Evolutionary conservation across 1,140 invertebrate genomes (phyloP), one percentile per base, ranked within the genome.

Genomic region (Drosophila tropicalis): DNA sequence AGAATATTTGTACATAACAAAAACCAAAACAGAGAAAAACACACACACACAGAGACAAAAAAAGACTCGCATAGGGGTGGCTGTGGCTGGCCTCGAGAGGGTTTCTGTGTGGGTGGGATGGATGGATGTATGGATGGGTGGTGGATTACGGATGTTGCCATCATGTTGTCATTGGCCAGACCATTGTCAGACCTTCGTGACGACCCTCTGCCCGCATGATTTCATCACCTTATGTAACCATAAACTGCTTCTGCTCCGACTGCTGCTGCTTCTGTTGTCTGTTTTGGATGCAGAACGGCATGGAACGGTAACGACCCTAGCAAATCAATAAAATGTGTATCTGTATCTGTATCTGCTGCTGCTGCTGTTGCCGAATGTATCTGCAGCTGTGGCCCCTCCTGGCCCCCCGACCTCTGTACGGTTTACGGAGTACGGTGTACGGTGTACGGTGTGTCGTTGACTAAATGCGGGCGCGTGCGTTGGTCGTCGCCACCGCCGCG

Each of bases 1-100:
- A 84, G 81, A 89, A 80, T 84, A 80, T 84, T 76, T 87, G 84
- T 87, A 87, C 84, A 87, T 87, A 87, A 87, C 84, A 87, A 87
- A 78, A 89, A 87, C 75, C 75, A 67, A 55, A 65, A 62, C 54
- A 34, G 15, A 34, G 9, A 6, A 17, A 58, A 36, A 17, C 22
- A 29, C 29, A 29, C 25, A 29, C 29, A 29, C 5, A 62, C 54
- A 34, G 9, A 34, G 9, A 6, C 5, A 58, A 12, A 17, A 15
- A 29, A 40, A 55, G 17, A 19, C 62, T 22, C 54, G 44, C 40
- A 89, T 80, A 81, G 73, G 83, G 84, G 84, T 89, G 81, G 67
- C 57, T 75, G 44, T 56, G 44, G 44, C 34, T 58, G 64, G 62
- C 32, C 15, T 17, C 19, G 19, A 22, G 47, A 56, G 60, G 47